A percentile compares a stretch with the other conserved stretches of the same genome.
phyloP scores from a whole-genome alignment of 2,113 vertebrate genomes.

The Tragelaphus imberbis region DNA sequence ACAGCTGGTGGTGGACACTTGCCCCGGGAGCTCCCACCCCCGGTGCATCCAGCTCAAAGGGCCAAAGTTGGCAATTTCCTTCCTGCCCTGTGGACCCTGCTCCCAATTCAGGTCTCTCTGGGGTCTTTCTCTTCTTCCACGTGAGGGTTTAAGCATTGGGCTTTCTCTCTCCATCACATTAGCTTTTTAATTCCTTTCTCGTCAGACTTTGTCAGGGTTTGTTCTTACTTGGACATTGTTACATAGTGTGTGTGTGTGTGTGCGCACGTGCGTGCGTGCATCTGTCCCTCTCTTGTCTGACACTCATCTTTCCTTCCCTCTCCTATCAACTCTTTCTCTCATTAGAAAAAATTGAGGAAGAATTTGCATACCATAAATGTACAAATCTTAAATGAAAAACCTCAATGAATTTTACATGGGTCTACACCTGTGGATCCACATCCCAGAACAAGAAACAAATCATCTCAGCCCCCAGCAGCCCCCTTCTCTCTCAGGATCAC shows the following conservation, averaged over 20 bases:
- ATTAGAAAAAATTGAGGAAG: neutral
- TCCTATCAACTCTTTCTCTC: neutral
- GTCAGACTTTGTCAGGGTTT: neutral
- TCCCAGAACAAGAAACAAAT: neutral
- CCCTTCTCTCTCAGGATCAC: neutral
- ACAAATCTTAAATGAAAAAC: neutral
- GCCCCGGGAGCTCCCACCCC: neutral
- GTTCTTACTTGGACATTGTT: neutral
- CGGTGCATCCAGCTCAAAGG: no score
- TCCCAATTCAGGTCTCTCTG: neutral
- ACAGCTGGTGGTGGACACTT: rapidly evolving
- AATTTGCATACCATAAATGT: neutral
- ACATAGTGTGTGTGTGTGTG: neutral
- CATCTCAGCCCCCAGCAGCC: no score
- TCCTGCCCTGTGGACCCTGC: neutral
- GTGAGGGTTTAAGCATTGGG: rapidly evolving
- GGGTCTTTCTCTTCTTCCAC: no score
- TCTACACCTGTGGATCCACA: neutral
- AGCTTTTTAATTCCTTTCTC: neutral
- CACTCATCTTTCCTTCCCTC: neutral
- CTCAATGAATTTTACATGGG: neutral
- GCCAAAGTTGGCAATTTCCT: neutral
- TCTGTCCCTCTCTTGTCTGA: neutral
- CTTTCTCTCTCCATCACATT: neutral
- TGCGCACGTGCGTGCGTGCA: rapidly evolving